Percentiles rank a stretch among this genome's conserved stretches.
Evolutionary conservation across 2,888 invertebrate species (phyloP).

Genomic region (Dinocampus coccinellae): DNA sequence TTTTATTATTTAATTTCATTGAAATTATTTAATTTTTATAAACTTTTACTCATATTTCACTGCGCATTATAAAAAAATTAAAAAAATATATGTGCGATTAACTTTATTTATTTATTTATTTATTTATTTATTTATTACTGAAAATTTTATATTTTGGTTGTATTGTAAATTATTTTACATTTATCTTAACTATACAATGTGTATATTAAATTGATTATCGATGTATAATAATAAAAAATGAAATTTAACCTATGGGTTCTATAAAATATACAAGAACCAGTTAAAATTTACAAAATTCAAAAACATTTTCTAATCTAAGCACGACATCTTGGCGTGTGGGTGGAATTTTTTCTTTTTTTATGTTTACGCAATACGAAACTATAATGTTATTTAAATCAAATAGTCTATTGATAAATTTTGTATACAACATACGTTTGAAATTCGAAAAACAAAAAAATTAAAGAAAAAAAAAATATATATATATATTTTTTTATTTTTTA

Average conservation of each 20-base stretch:
- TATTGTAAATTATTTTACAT: neutral
- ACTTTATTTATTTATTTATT: neutral
- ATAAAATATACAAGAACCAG: neutral
- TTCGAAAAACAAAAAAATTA: neutral
- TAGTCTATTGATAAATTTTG: neutral
- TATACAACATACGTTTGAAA: neutral
- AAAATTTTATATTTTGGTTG: neutral
- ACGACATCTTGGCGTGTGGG: conserved; percentile 13
- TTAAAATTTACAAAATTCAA: neutral
- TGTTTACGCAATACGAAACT: conserved; percentile 8
- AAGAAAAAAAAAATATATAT: neutral
- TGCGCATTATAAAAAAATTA: too few relatives aligned
- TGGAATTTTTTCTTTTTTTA: neutral
- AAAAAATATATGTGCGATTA: too few relatives aligned
- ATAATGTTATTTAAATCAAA: conserved; percentile 4
- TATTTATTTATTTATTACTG: neutral
- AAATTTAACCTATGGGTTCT: neutral
- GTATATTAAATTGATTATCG: neutral
- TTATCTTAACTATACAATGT: neutral
- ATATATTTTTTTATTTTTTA: too few relatives aligned
- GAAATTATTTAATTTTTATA: too few relatives aligned
- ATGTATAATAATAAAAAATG: neutral
- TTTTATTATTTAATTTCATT: too few relatives aligned
- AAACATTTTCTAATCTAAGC: conserved; percentile 7
- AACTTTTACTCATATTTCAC: too few relatives aligned